Percentiles rank a stretch among this genome's conserved stretches.
phyloP scores from a whole-genome alignment of 2,888 invertebrate genomes.

The Polydrusus pterygomalis region DNA sequence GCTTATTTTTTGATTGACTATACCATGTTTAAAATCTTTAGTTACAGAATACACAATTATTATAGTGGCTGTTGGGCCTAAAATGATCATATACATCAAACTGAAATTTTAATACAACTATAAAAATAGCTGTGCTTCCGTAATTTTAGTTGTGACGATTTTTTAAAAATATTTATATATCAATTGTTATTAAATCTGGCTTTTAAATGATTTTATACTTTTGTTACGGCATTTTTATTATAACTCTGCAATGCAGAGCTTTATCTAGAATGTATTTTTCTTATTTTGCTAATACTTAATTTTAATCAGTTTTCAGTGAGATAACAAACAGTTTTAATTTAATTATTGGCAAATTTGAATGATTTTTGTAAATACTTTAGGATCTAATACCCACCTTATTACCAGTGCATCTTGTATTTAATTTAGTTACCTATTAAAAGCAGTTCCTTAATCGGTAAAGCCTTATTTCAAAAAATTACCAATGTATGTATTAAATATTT shows the following conservation, averaged over 20 bases:
- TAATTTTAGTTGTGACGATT: constrained; percentile 48
- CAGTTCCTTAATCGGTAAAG: constrained; percentile 11
- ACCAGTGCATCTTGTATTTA: constrained; percentile 6
- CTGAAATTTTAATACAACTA: constrained; percentile 33
- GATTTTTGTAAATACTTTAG: constrained; percentile 1
- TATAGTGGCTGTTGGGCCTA: constrained; percentile 19
- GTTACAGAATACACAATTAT: constrained; percentile 24
- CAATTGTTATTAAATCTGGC: constrained; percentile 47
- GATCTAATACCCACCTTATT: neutral
- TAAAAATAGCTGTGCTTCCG: constrained; percentile 49
- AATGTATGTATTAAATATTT: neutral
- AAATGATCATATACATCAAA: constrained; percentile 27
- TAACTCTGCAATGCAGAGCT: constrained; percentile 40
- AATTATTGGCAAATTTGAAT: neutral
- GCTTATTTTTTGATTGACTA: too few species aligned
- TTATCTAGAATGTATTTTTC: constrained; percentile 52
- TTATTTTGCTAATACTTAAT: constrained; percentile 47
- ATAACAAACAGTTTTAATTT: constrained; percentile 41
- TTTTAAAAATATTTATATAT: constrained; percentile 48
- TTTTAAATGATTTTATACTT: constrained; percentile 52
- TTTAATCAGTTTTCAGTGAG: constrained; percentile 45
- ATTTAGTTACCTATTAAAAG: neutral
- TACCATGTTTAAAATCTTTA: too few species aligned
- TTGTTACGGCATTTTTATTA: constrained; percentile 49
- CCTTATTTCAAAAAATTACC: neutral